Percentiles rank a stretch among this genome's conserved stretches.
phyloP scores from a whole-genome alignment of 2,888 invertebrate genomes.

The Drosophila yooni region DNA sequence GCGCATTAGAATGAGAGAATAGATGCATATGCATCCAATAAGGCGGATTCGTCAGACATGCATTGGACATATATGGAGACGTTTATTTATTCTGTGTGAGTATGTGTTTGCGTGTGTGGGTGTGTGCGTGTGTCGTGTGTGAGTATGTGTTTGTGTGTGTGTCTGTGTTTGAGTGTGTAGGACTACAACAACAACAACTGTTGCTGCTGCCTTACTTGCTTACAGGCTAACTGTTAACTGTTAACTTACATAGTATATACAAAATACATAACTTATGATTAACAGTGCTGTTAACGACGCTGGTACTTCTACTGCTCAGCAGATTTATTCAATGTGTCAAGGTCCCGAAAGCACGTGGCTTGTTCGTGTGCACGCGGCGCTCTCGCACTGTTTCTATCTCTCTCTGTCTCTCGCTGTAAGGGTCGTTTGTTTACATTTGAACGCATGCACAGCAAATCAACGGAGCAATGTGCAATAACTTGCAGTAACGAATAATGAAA shows the following conservation, averaged over 20 bases:
- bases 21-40: slow-evolving; percentile 17
- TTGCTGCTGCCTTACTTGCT: slow-evolving; percentile 34
- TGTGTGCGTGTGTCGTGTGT: background rate
- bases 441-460: slow-evolving; percentile 25
- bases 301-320: slow-evolving; percentile 14
- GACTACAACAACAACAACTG: slow-evolving; percentile 65
- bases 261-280: slow-evolving; percentile 54
- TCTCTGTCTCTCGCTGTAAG: background rate
- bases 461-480: slow-evolving; percentile 36
- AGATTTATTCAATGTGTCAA: slow-evolving; percentile 54
- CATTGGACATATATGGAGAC: slow-evolving; percentile 54
- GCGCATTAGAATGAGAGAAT: slow-evolving; percentile 31
- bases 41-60: slow-evolving; percentile 58
- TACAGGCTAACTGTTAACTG: slow-evolving; percentile 29
- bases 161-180: slow-evolving; percentile 7
- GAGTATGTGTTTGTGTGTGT: background rate
- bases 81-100: background rate
- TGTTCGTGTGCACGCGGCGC: background rate
- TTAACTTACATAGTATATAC: slow-evolving; percentile 34
- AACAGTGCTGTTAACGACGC: slow-evolving; percentile 29
- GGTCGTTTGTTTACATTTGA: slow-evolving; percentile 50
- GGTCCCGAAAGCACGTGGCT: slow-evolving; percentile 70
- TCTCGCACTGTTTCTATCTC: slow-evolving; percentile 3
- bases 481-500: background rate
- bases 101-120: background rate